Conservation (phyloP, 2,113 vertebrate species). For the Argyrosomus japonicus region DNA sequence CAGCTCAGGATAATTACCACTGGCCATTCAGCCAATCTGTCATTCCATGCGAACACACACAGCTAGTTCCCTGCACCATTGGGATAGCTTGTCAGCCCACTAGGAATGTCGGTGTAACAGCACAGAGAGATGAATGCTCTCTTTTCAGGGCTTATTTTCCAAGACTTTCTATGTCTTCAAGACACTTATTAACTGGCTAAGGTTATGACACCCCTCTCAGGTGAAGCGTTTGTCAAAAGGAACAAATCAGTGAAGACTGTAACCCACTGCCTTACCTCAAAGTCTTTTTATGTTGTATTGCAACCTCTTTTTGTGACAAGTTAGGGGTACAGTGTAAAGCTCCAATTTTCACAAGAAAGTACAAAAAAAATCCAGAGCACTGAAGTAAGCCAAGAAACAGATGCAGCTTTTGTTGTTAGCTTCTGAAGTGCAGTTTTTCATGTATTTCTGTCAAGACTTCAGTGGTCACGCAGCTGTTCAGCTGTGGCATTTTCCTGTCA, state of each 20-base stretch:
- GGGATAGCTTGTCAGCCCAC: conserved; percentile 10
- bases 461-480: background rate
- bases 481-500: background rate
- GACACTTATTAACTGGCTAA: background rate
- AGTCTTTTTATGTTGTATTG: background rate
- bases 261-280: background rate
- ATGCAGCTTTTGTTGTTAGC: background rate
- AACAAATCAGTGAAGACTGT: background rate
- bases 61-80: background rate
- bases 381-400: background rate
- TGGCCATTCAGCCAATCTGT: conserved; percentile 28
- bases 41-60: conserved; percentile 10
- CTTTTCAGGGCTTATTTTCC: background rate
- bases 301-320: background rate
- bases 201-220: background rate
- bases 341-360: background rate
- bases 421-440: background rate
- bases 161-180: conserved; percentile 5
- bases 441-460: background rate
- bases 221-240: background rate
- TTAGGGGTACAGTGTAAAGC: background rate
- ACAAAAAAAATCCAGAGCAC: background rate
- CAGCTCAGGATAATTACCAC: conserved; percentile 28
- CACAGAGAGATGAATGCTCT: background rate
- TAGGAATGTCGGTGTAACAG: background rate